phyloP scores from a whole-genome alignment of 2,888 invertebrate genomes.

The Caenorhabditis japonica region DNA sequence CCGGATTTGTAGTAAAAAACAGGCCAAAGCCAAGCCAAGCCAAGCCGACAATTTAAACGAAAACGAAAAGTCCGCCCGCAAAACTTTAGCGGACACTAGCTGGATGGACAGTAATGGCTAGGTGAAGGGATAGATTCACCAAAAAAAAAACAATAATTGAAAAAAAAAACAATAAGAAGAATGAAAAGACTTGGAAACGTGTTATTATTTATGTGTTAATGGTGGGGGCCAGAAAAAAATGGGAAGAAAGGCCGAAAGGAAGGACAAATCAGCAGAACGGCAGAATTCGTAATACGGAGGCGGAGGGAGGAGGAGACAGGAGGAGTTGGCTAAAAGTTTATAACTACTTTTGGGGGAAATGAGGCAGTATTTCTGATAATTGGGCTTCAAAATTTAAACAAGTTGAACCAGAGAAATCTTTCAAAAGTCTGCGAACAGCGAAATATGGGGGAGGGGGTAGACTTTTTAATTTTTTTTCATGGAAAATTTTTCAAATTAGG shows the following conservation, averaged over 20 bases:
- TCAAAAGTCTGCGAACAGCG: no score
- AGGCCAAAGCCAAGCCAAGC: constrained; percentile 7
- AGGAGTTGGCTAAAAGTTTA: no score
- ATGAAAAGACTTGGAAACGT: no score
- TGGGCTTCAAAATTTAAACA: no score
- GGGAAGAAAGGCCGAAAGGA: not conserved
- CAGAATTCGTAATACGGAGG: not conserved
- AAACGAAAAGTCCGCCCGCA: constrained; percentile 14
- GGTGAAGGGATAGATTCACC: constrained; percentile 5
- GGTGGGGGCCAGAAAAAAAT: not conserved
- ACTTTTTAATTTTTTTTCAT: no score
- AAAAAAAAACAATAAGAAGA: constrained; percentile 18
- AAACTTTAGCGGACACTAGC: constrained; percentile 40
- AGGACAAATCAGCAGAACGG: not conserved
- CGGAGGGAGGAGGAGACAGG: not conserved
- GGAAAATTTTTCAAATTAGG: no score
- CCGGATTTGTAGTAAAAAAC: constrained; percentile 30
- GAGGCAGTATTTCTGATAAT: no score
- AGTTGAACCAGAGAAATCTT: no score
- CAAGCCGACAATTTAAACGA: constrained; percentile 44
- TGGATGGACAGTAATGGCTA: constrained; percentile 32
- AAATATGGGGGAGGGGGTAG: no score
- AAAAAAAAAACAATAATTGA: constrained; percentile 1
- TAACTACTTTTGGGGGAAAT: no score
- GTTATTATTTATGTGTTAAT: constrained; percentile 30